These are phyloP conservation scores for Hippocampus kuda DNA, from an alignment of 2,797 vertebrate species.

Conservation along the genomic window DNA sequence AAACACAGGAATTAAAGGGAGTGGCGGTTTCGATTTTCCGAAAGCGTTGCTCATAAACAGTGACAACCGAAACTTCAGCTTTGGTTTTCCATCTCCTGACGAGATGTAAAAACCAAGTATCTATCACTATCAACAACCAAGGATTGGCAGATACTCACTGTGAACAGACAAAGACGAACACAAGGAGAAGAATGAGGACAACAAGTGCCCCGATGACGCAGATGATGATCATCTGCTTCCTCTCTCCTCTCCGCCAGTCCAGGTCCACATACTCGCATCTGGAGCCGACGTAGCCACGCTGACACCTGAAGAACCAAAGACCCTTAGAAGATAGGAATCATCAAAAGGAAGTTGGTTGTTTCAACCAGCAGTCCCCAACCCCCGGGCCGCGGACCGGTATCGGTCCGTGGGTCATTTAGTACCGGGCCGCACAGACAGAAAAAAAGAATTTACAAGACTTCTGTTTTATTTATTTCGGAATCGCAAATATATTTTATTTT, in stretches of 20 bases:
- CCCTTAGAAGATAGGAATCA: not conserved
- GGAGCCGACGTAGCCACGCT: conserved; percentile 66
- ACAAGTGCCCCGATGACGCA: conserved; percentile 67
- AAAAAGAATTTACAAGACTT: too few species aligned
- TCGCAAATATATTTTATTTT: too few species aligned
- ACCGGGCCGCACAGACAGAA: too few species aligned
- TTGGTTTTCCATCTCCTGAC: not conserved
- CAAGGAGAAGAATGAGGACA: conserved; percentile 68
- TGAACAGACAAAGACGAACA: conserved; percentile 71
- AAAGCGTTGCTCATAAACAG: not conserved
- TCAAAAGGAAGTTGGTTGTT: too few species aligned
- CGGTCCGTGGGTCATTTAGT: too few species aligned
- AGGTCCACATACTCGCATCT: conserved; percentile 77
- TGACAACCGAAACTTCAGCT: not conserved
- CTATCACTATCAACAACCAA: too few species aligned
- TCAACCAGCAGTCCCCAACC: too few species aligned
- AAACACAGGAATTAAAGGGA: not conserved
- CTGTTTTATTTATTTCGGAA: too few species aligned
- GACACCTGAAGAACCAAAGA: conserved; percentile 64
- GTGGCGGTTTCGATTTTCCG: not conserved
- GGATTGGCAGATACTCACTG: conserved; percentile 63
- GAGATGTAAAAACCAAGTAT: not conserved
- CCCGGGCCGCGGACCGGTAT: too few species aligned
- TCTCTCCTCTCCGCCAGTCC: conserved; percentile 57
- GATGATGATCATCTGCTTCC: conserved; percentile 69